phyloP scores from a whole-genome alignment of 2,888 invertebrate genomes.

The Apodemia duryi region DNA sequence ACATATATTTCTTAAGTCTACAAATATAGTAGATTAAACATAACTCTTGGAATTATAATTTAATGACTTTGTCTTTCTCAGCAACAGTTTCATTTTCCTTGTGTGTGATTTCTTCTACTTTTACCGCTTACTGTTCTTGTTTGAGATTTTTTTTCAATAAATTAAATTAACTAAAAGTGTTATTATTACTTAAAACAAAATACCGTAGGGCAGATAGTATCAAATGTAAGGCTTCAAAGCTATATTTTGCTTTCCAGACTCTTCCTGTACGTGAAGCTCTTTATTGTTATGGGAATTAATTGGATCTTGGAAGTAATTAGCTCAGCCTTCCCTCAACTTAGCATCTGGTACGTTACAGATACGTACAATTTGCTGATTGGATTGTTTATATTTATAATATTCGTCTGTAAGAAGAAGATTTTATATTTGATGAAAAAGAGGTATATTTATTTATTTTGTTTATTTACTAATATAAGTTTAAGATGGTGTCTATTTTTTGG shows the following conservation, averaged over 20 bases:
- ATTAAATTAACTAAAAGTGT: not conserved
- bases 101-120: not conserved
- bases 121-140: not conserved
- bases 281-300: constrained; percentile 86
- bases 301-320: constrained; percentile 87
- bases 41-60: not conserved
- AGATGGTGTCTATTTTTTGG: not conserved
- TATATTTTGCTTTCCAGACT: constrained; percentile 70
- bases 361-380: constrained; percentile 84
- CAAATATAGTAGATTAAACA: too few species aligned
- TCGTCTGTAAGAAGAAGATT: constrained; percentile 85
- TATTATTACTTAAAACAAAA: not conserved
- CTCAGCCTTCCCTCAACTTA: constrained; percentile 70
- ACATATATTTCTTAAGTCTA: too few species aligned
- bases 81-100: not conserved
- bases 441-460: constrained; percentile 43
- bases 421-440: constrained; percentile 80
- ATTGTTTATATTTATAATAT: constrained; percentile 84
- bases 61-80: not conserved
- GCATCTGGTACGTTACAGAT: constrained; percentile 82
- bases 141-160: not conserved
- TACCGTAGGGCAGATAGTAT: constrained; percentile 11
- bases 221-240: constrained; percentile 19
- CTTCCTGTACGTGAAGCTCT: constrained; percentile 83
- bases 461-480: not conserved